phyloP scores from a whole-genome alignment of 2,113 vertebrate species.

The Neolamprologus tretocephalus region DNA sequence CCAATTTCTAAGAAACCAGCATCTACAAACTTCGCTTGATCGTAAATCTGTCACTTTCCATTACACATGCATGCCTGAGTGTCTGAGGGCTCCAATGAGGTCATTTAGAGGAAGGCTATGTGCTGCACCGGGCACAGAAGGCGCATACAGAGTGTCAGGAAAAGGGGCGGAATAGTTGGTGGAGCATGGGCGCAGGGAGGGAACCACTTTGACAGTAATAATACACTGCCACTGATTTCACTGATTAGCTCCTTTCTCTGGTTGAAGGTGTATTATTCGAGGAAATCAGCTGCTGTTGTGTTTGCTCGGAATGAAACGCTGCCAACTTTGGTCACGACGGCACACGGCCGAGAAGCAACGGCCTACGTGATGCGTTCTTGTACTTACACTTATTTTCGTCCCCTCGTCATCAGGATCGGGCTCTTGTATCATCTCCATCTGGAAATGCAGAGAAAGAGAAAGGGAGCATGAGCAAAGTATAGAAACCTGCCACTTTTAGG shows the following conservation, averaged over 20 bases:
- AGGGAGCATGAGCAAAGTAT: neutral
- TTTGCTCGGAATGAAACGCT: neutral
- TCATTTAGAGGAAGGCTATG: neutral
- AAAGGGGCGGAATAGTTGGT: neutral
- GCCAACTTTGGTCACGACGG: neutral
- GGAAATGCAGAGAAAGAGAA: constrained; percentile 13
- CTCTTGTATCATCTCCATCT: constrained; percentile 71
- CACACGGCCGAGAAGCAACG: neutral
- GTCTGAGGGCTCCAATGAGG: neutral
- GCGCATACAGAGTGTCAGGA: neutral
- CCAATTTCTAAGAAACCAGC: neutral
- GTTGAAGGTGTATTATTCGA: constrained; percentile 29
- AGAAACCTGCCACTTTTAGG: neutral
- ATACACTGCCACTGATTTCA: constrained; percentile 36
- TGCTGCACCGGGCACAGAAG: neutral
- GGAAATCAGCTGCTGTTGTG: constrained; percentile 49
- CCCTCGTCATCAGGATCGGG: constrained; percentile 72
- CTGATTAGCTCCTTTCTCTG: constrained; percentile 49
- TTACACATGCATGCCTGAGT: neutral
- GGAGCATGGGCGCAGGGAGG: neutral
- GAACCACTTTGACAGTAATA: constrained; percentile 42
- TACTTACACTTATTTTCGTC: constrained; percentile 77
- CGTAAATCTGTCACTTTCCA: neutral
- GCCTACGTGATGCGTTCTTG: neutral
- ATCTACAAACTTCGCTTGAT: neutral